Base-by-base conservation (phyloP, 2,888 invertebrate species). In the Rhorus exstirpatorius region DNA sequence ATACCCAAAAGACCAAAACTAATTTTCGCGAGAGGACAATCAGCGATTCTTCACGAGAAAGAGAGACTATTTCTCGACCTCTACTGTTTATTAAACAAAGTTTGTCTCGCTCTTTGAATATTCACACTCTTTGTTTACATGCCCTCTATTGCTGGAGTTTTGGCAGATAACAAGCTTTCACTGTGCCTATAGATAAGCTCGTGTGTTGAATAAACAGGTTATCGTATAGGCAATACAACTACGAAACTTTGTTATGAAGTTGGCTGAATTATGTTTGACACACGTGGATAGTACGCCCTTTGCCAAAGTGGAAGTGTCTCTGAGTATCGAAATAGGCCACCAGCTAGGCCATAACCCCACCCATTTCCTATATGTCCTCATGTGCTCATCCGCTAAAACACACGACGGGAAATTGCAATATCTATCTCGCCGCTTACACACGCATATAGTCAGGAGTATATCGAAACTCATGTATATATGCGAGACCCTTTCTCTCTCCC, bases 191-290 rank as follows among this genome's bases (percentile, higher is more conserved):
- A 6, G 12, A 74, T 74, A 14, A 74, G 61, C 68, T 68, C 55
- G 55, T 67, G 68, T 68, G 71, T 75, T 70, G 46, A 82, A 83
- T 84, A 84, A 87, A 84, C 84, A 87, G 85, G 84, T 87, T 87
- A 78, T 72, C 80, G 76, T 49, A 46, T 70, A 72, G 74, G 78
- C 74, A 83, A 84, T 86, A 85, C 85, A 89, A 89, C 88, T 87
- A 75, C 82, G 83, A 84, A 90, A 90, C 86, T 90, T 90, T 88
- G 89, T 88, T 90, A 90, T 85, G 79, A 87, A 89, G 88, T 91
- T 89, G 82, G 85, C 85, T 88, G 89, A 90, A 90, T 90, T 89
- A 90, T 91, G 87, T 86, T 88, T 86, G 86, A 83, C 81, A 76
- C 78, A 86, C 87, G 86, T 87, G 86, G 84, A 78, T 86, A 86